Percentiles rank a stretch among this genome's conserved stretches.
Conservation (phyloP, 2,113 vertebrate genomes). For the Promerops cafer region DNA sequence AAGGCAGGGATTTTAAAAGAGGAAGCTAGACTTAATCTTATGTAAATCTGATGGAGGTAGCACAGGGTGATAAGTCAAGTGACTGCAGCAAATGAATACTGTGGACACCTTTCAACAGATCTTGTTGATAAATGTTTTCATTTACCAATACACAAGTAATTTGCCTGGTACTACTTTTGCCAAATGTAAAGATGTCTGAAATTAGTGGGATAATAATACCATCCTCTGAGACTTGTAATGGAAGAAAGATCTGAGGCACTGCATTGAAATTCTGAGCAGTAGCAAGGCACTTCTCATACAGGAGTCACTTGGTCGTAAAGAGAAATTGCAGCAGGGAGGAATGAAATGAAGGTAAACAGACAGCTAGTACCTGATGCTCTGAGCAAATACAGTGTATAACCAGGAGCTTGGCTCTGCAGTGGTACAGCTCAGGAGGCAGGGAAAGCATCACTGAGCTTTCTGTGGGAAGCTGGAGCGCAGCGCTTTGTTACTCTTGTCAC, state of each 20-base stretch:
- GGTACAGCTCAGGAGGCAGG: not conserved
- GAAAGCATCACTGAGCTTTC: not conserved
- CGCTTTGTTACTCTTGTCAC: conserved; percentile 51
- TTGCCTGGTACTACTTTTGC: not conserved
- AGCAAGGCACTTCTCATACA: not conserved
- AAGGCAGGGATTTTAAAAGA: not conserved
- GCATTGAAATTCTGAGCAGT: not conserved
- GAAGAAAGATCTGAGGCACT: not conserved
- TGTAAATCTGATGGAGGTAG: not conserved
- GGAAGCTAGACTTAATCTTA: not conserved
- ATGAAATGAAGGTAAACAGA: not conserved
- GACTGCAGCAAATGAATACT: not conserved
- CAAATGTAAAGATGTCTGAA: not conserved
- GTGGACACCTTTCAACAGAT: not conserved
- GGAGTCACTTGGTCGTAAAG: not conserved
- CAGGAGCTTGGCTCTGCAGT: not conserved
- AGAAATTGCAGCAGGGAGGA: not conserved
- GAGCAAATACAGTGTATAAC: not conserved
- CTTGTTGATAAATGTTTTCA: not conserved
- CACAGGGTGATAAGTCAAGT: not conserved
- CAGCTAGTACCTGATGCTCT: not conserved
- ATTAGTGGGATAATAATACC: not conserved
- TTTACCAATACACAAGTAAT: not conserved
- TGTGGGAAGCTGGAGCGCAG: not conserved
- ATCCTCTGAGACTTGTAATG: not conserved